Percentiles rank a stretch among this genome's conserved stretches.
Conservation (phyloP, 2,888 invertebrate genomes). For the Sturmia bella region DNA sequence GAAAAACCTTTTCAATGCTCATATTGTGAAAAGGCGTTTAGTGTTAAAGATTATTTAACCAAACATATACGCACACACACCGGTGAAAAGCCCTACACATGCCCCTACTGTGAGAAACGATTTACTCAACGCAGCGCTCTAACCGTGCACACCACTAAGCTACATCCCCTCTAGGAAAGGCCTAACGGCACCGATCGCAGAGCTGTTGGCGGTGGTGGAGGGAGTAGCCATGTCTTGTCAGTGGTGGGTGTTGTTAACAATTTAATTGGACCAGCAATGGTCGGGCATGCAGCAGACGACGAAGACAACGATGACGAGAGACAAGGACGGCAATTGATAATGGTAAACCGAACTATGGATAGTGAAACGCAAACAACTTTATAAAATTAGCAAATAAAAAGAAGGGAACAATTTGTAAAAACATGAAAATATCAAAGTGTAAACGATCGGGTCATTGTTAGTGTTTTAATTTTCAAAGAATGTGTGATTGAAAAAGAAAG, state of each 20-base stretch:
- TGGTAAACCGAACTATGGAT: constrained; percentile 62
- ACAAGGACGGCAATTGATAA: constrained; percentile 52
- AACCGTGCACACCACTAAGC: constrained; percentile 80
- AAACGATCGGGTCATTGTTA: constrained; percentile 38
- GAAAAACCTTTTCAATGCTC: constrained; percentile 80
- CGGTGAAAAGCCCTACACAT: constrained; percentile 81
- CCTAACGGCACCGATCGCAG: constrained; percentile 75
- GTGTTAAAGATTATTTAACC: constrained; percentile 81
- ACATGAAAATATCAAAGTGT: not conserved
- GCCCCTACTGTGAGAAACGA: constrained; percentile 80
- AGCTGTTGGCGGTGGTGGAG: constrained; percentile 56
- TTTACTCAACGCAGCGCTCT: constrained; percentile 81
- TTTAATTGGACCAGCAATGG: constrained; percentile 26
- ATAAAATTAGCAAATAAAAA: constrained; percentile 49
- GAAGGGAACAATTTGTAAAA: constrained; percentile 51
- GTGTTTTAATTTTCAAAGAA: constrained; percentile 46
- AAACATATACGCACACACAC: constrained; percentile 82
- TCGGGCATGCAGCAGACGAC: constrained; percentile 1
- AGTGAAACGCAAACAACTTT: constrained; percentile 66
- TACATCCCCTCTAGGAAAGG: constrained; percentile 80
- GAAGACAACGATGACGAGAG: constrained; percentile 22
- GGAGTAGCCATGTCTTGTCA: constrained; percentile 11
- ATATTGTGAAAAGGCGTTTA: constrained; percentile 81
- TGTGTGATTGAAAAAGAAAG: not conserved
- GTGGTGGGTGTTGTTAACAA: constrained; percentile 27